These are phyloP conservation scores for Heliocidaris erythrogramma DNA, from an alignment of 35 echinoderm and acorn worm genomes.

Conservation along the genomic window DNA sequence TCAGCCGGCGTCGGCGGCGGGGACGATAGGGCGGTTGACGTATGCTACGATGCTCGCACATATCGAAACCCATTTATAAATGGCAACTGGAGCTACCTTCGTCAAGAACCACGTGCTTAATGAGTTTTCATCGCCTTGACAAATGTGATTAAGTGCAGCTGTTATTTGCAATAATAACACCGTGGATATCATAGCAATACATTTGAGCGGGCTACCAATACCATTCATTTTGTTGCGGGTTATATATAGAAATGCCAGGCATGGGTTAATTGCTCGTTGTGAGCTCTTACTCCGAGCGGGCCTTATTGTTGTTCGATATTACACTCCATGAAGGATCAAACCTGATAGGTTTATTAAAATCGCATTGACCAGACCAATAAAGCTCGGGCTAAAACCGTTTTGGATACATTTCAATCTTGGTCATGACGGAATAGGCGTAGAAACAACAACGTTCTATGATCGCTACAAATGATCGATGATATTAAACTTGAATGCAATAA, in stretches of 20 bases:
- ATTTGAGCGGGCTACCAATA: constrained; percentile 8
- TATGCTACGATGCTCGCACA: not conserved
- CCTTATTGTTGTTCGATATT: constrained; percentile 11
- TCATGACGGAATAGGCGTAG: not conserved
- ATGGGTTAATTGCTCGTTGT: constrained; percentile 2
- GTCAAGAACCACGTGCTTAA: not conserved
- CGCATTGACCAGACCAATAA: constrained; percentile 16
- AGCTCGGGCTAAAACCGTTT: not conserved
- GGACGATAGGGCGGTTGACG: not conserved
- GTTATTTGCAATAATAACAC: constrained; percentile 43
- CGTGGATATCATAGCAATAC: constrained; percentile 20
- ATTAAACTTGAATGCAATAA: not conserved
- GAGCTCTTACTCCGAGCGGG: not conserved
- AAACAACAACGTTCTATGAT: not conserved
- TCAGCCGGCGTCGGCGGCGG: not conserved
- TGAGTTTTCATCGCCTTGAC: constrained; percentile 34
- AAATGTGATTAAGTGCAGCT: constrained; percentile 45
- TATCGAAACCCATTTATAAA: not conserved
- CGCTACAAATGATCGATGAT: not conserved
- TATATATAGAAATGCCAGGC: constrained; percentile 17
- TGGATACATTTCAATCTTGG: not conserved
- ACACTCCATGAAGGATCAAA: constrained; percentile 4
- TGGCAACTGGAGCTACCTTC: not conserved
- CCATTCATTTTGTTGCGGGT: not conserved
- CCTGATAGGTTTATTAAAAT: constrained; percentile 13